phyloP scores from a whole-genome alignment of 2,888 invertebrate genomes.

The Exocentrus adspersus region DNA sequence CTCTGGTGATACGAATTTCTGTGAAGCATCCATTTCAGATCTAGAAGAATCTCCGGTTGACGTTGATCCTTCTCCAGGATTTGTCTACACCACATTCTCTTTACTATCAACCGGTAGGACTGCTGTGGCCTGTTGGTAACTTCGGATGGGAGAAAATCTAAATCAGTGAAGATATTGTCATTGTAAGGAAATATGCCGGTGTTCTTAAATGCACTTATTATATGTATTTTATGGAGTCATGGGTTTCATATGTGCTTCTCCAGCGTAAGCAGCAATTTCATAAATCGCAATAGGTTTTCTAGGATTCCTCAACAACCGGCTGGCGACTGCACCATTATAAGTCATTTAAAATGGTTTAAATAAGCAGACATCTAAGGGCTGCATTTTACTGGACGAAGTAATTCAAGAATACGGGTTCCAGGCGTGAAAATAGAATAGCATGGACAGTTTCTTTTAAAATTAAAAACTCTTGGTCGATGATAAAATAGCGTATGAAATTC shows the following conservation, averaged over 20 bases:
- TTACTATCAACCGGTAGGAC: background rate
- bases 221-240: constrained; percentile 56
- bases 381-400: constrained; percentile 7
- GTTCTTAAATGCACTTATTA: constrained; percentile 51
- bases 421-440: too few species aligned
- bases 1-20: constrained; percentile 10
- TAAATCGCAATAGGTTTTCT: constrained; percentile 59
- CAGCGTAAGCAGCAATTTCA: constrained; percentile 56
- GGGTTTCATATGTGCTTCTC: constrained; percentile 51
- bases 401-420: too few species aligned
- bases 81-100: background rate
- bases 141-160: constrained; percentile 38
- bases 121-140: background rate
- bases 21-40: background rate
- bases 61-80: background rate
- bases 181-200: constrained; percentile 56
- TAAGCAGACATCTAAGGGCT: constrained; percentile 12
- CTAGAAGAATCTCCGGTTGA: background rate
- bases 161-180: constrained; percentile 51
- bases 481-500: too few species aligned
- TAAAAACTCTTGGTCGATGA: too few species aligned
- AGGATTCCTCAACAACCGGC: constrained; percentile 56
- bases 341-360: constrained; percentile 17
- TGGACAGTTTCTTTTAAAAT: too few species aligned
- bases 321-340: constrained; percentile 38